phyloP scores from a whole-genome alignment of 1,140 invertebrate species.

The Anastatus disparis region DNA sequence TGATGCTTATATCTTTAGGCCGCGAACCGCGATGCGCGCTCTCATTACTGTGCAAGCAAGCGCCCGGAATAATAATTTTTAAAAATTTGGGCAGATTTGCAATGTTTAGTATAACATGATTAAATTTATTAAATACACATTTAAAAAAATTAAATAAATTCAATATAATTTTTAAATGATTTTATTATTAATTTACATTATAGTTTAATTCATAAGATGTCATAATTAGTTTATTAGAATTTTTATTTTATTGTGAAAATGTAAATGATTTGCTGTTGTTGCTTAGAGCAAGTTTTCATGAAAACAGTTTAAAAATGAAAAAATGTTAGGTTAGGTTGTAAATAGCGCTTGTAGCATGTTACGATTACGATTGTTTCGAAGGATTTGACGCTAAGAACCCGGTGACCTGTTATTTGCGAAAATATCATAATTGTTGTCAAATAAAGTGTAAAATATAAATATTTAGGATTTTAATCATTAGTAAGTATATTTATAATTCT shows the following conservation, averaged over 20 bases:
- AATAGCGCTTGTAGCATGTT: background rate
- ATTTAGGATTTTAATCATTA: background rate
- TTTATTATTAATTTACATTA: no score
- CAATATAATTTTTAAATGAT: no score
- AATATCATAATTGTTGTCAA: background rate
- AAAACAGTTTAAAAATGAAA: no score
- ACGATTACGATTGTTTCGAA: no score
- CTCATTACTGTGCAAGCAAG: background rate
- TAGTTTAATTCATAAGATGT: no score
- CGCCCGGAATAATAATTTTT: background rate
- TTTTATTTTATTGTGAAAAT: no score
- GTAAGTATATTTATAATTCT: background rate
- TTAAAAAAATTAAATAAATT: no score
- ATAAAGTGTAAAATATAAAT: background rate
- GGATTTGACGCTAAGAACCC: slow-evolving; percentile 17
- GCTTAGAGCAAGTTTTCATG: no score
- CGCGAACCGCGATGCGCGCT: background rate
- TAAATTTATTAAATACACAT: no score
- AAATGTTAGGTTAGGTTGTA: slow-evolving; percentile 20
- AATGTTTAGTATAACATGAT: background rate
- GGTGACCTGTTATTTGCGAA: background rate
- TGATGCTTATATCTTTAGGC: background rate
- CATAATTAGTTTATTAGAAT: no score
- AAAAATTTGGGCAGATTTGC: slow-evolving; percentile 22
- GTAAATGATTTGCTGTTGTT: no score